Evolutionary conservation across 2,888 invertebrate genomes (phyloP).

Genomic region (Hartigia nigra): DNA sequence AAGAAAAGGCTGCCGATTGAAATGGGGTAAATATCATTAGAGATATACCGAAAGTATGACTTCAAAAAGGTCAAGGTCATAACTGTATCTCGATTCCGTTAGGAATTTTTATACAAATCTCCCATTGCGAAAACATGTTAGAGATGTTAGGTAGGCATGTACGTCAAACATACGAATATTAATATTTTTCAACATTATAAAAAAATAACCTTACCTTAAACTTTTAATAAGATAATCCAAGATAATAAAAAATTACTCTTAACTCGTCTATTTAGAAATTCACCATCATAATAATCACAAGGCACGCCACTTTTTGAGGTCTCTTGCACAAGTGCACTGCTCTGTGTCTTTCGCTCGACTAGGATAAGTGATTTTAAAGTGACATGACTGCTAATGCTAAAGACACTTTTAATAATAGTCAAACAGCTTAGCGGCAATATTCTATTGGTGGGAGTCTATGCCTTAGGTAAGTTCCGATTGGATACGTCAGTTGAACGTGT

Average conservation of each 20-base stretch:
- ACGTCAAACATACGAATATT: no score
- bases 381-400: constrained; percentile 11
- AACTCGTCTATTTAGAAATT: neutral
- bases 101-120: no score
- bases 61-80: no score
- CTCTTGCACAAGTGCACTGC: neutral
- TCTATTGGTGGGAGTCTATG: constrained; percentile 14
- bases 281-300: neutral
- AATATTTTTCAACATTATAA: no score
- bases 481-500: constrained; percentile 3
- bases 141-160: no score
- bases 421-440: constrained; percentile 2
- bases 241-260: neutral
- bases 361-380: neutral
- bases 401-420: constrained; percentile 24
- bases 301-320: neutral
- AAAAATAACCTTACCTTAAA: no score
- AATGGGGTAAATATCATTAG: no score
- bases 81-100: no score
- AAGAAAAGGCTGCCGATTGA: no score
- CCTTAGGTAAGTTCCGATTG: constrained; percentile 6
- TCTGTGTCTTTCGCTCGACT: neutral
- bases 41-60: no score
- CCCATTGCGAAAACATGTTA: no score
- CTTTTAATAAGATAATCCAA: neutral